These are phyloP conservation scores for Silurus meridionalis DNA, from an alignment of 2,113 vertebrate genomes.

Conservation along the genomic window DNA sequence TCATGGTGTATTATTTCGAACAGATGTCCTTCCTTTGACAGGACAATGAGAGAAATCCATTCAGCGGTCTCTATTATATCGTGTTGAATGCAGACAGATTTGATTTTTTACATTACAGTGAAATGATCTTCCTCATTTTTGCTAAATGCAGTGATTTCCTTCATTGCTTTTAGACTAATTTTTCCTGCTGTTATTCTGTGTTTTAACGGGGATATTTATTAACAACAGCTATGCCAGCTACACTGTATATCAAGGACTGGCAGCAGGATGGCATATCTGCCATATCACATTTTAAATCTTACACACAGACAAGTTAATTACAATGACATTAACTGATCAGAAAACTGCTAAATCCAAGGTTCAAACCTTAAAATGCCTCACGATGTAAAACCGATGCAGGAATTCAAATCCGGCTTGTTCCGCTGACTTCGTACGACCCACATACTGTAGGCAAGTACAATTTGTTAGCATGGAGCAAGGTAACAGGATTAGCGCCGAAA, in stretches of 20 bases:
- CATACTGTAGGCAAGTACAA: not conserved
- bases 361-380: not conserved
- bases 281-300: not conserved
- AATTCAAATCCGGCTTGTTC: not conserved
- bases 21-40: constrained; percentile 3
- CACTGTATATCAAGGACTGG: not conserved
- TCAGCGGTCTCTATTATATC: not conserved
- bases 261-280: not conserved
- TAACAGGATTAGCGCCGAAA: constrained; percentile 24
- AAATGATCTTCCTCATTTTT: not conserved
- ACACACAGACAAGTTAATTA: not conserved
- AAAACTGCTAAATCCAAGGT: not conserved
- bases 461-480: constrained; percentile 7
- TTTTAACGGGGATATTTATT: not conserved
- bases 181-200: not conserved
- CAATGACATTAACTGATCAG: not conserved
- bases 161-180: not conserved
- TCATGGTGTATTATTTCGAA: not conserved
- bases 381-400: not conserved
- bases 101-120: not conserved
- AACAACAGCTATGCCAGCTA: not conserved
- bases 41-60: not conserved
- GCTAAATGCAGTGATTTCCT: not conserved
- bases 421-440: not conserved
- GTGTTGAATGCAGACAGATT: not conserved